Evolutionary conservation across 2,113 vertebrate species (phyloP), one percentile per base, ranked within the genome.

Genomic region (Dolichotis patagonum): DNA sequence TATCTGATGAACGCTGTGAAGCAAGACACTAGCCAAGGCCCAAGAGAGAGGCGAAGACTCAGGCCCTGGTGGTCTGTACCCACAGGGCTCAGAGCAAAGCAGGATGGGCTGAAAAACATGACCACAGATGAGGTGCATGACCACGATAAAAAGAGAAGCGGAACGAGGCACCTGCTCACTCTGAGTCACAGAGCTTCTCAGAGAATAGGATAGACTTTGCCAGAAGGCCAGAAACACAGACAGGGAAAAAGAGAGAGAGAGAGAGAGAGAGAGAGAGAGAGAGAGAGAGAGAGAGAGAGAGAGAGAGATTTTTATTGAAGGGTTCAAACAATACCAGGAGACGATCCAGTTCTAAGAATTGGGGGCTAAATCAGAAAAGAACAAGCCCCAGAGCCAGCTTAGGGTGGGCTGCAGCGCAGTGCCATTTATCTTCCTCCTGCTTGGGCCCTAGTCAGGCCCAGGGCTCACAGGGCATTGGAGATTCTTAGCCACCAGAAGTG

Each of bases 391-490:
- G 49, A 5, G 77, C 49, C 43, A 17, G 28, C 43, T 49, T 17
- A 49, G 41, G 19, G 26, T 26, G 9, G 24, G n/a, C 35, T 14
- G 1, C 77, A 46, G 26, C 1, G 3, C 4, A 28, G 14, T 46
- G 26, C 10, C 32, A n/a, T 10, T 4, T 73, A n/a, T 11, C 26
- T 17, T 69, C 12, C 46, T 86, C 2, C 4, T 63, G 2, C 17
- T 17, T 56, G 12, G 52, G 41, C 20, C 63, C 56, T 9, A 7
- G 16, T 60, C n/a, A 65, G 7, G 5, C 62, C 22, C 20, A 49
- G 46, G 32, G 38, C 58, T 38, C 62, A 13, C 1, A 7, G 28
- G 7, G 10, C 10, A 1, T 7, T 6, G 24, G 43, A 17, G 0
- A 26, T 16, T 49, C 35, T 46, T 41, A 20, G 67, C 17, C 17